Conservation (phyloP, 2,888 invertebrate genomes). For the Lamellibrachia satsuma region DNA sequence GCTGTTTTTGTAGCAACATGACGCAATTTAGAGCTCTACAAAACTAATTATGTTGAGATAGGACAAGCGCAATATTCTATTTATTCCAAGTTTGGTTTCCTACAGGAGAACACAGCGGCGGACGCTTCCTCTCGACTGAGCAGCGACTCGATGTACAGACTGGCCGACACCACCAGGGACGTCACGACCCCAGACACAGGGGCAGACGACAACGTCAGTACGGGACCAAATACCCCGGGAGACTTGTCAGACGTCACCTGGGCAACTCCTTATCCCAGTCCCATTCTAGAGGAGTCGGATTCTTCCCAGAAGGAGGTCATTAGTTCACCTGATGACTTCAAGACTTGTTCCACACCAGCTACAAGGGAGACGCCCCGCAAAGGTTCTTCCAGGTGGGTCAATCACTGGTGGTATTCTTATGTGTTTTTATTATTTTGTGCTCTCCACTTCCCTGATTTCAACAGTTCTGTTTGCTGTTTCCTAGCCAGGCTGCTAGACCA, state of each 20-base stretch:
- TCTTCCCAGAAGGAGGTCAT: background rate
- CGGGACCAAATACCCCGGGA: background rate
- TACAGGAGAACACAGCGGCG: background rate
- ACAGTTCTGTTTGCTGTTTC: too few relatives aligned
- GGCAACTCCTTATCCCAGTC: background rate
- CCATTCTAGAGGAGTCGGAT: background rate
- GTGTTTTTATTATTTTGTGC: too few relatives aligned
- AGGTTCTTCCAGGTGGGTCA: background rate
- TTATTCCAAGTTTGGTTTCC: background rate
- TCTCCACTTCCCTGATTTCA: too few relatives aligned
- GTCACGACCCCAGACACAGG: background rate
- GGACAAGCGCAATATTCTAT: too few relatives aligned
- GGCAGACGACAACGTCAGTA: background rate
- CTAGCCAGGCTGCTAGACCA: too few relatives aligned
- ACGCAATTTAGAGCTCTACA: too few relatives aligned
- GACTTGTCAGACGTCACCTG: background rate
- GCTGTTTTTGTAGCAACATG: too few relatives aligned
- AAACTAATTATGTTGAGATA: too few relatives aligned
- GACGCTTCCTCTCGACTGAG: background rate
- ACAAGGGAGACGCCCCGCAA: background rate
- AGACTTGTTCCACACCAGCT: background rate
- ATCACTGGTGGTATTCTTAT: background rate
- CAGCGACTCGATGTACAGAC: background rate
- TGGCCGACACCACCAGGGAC: background rate
- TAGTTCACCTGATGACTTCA: background rate